Percentiles rank a stretch among this genome's conserved stretches.
Evolutionary conservation across 2,113 vertebrate genomes (phyloP).

Genomic region (Corydoras sp.): DNA sequence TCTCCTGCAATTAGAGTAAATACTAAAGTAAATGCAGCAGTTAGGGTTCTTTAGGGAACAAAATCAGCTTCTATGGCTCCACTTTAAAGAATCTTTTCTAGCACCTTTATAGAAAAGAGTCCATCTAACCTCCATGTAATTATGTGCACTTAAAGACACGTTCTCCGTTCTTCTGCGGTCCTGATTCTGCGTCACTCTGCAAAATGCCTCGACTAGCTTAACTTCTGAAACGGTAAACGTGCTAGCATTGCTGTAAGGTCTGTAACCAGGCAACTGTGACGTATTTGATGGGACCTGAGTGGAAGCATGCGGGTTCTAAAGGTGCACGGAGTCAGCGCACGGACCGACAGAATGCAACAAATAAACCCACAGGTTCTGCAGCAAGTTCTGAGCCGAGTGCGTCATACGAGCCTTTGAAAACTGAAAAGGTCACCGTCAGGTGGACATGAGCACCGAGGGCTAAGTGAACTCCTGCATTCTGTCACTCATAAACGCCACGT

Average conservation of each 20-base stretch:
- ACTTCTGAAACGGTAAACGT: not conserved
- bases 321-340: slow-evolving; percentile 5
- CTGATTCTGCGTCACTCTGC: slow-evolving; percentile 6
- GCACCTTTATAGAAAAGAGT: not conserved
- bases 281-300: slow-evolving; percentile 8
- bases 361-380: slow-evolving; percentile 4
- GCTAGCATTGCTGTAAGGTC: not conserved
- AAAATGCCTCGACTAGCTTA: slow-evolving; percentile 1
- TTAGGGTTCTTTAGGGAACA: no score
- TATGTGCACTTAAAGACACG: slow-evolving; percentile 5
- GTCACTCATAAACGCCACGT: not conserved
- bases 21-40: no score
- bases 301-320: slow-evolving; percentile 3
- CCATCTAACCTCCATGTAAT: not conserved
- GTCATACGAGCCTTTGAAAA: slow-evolving; percentile 10
- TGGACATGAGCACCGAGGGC: not conserved
- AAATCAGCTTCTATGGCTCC: no score
- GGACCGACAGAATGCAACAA: slow-evolving; percentile 11
- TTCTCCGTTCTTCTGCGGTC: not conserved
- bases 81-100: no score
- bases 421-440: slow-evolving; percentile 7
- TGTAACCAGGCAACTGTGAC: slow-evolving; percentile 33
- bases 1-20: no score
- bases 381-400: not conserved
- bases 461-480: not conserved